A percentile compares a stretch with the other conserved stretches of the same genome.
Evolutionary conservation across 2,113 vertebrate genomes (phyloP).

Genomic region (Fulica atra): DNA sequence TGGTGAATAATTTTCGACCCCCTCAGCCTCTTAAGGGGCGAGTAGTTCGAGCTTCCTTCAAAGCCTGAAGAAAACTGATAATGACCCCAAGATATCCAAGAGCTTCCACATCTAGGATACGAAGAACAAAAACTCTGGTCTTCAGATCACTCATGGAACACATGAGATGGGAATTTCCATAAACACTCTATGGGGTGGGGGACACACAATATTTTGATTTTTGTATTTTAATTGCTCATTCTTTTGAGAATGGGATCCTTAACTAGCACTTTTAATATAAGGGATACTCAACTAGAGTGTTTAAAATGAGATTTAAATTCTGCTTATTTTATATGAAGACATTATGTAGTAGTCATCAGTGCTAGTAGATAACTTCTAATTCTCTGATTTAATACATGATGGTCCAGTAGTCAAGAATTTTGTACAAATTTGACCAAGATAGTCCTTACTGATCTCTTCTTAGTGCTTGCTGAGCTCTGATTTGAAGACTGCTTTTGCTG

Average conservation of each 20-base stretch:
- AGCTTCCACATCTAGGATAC: conserved; percentile 65
- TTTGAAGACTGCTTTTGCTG: neutral
- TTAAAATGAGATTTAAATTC: neutral
- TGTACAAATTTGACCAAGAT: neutral
- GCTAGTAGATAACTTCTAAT: neutral
- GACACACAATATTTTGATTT: neutral
- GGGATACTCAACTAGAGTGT: neutral
- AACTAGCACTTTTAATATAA: neutral
- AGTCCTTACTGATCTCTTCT: neutral
- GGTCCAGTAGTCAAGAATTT: neutral
- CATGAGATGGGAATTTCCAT: neutral
- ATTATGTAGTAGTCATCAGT: neutral
- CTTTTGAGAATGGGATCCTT: neutral
- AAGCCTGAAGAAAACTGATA: conserved; percentile 67
- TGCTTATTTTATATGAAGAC: neutral
- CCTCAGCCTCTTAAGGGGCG: conserved; percentile 93
- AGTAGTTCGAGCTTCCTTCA: conserved; percentile 88
- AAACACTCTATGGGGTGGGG: neutral
- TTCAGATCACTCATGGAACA: neutral
- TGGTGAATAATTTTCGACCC: conserved; percentile 96
- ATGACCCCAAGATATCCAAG: conserved; percentile 38
- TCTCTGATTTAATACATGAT: neutral
- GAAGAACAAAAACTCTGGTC: neutral
- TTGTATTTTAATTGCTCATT: neutral
- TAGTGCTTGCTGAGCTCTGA: neutral